Base-by-base conservation (phyloP, 2,113 vertebrate species). In the Lonchura striata region DNA sequence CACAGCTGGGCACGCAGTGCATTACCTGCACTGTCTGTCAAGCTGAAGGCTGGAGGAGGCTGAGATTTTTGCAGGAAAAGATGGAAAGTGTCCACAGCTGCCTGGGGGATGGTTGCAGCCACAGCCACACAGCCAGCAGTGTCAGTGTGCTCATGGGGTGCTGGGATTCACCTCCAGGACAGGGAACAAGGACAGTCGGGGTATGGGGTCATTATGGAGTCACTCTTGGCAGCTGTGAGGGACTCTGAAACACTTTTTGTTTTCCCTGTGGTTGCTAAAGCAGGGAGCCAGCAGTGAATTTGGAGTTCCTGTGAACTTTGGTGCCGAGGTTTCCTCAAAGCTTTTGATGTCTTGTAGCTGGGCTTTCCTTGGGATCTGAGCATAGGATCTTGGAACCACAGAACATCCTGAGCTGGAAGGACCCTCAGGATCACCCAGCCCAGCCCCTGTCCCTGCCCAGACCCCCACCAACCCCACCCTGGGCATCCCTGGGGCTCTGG, bases 351-450 rank as follows among this genome's bases (percentile, higher is more conserved):
- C 23, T 42, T 33, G 13, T 24, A 44, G 44, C 23, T 53, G 21
- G 8, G 8, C 33, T 75, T 86, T 56, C 52, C 13, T 16, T 61
- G 71, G 46, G 24, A 20, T 42, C 59, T 65, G 42, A 88, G 59
- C 54, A 90, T 16, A 4, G 52, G 39, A 39, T 44, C 37, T 11
- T 21, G 24, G 31, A 72, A 19, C 16, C 44, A 57, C 30, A 44
- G 37, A 37, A 37, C 1, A 6, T 0, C 33, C 44, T 37, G 52
- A 3, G 37, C 28, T 59, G 18, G 10, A 37, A 13, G 28, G 27
- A 8, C 27, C 22, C 17, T 0, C 6, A 6, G 1, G 50, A 80
- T 15, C 2, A 21, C 3, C 12, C 3, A 66, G 7, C 2, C 2
- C 39, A 39, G 0, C 15, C 0, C 53, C 22, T 0, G 5, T 0